Conservation (phyloP, 2,888 invertebrate species). For the Drosophila barbarae region DNA sequence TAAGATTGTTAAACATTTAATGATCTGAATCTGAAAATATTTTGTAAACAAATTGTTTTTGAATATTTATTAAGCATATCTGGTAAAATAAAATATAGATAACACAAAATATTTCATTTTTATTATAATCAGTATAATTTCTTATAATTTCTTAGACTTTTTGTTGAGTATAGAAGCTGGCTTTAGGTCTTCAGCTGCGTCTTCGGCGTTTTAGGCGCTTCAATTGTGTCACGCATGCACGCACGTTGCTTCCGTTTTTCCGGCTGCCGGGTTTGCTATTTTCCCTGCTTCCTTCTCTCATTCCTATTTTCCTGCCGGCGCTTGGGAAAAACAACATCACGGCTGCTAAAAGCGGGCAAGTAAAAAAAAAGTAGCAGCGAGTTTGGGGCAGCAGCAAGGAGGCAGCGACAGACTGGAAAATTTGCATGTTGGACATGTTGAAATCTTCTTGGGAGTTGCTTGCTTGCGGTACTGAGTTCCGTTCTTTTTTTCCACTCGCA, state of each 20-base stretch:
- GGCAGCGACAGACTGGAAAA: slow-evolving; percentile 76
- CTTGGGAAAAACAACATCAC: slow-evolving; percentile 33
- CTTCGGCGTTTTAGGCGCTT: slow-evolving; percentile 63
- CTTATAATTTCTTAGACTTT: not conserved
- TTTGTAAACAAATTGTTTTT: too few relatives aligned
- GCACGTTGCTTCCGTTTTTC: slow-evolving; percentile 76
- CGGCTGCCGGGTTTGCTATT: slow-evolving; percentile 73
- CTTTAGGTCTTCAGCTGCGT: slow-evolving; percentile 24
- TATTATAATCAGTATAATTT: not conserved
- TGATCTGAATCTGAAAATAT: too few relatives aligned
- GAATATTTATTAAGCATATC: not conserved
- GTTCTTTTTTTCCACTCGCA: slow-evolving; percentile 25
- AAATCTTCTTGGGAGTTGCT: slow-evolving; percentile 73
- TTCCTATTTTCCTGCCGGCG: slow-evolving; percentile 45
- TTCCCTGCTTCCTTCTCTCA: slow-evolving; percentile 50
- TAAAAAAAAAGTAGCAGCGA: not conserved
- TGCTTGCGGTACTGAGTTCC: slow-evolving; percentile 47
- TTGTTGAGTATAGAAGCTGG: slow-evolving; percentile 6
- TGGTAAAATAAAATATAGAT: not conserved
- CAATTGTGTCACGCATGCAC: slow-evolving; percentile 77
- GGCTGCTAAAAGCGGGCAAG: slow-evolving; percentile 8
- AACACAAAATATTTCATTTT: not conserved
- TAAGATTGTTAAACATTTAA: not conserved
- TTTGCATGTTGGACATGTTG: slow-evolving; percentile 76
- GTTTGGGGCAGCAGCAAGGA: slow-evolving; percentile 26